phyloP scores from a whole-genome alignment of 2,797 vertebrate species.

The Melanotaenia boesemani region DNA sequence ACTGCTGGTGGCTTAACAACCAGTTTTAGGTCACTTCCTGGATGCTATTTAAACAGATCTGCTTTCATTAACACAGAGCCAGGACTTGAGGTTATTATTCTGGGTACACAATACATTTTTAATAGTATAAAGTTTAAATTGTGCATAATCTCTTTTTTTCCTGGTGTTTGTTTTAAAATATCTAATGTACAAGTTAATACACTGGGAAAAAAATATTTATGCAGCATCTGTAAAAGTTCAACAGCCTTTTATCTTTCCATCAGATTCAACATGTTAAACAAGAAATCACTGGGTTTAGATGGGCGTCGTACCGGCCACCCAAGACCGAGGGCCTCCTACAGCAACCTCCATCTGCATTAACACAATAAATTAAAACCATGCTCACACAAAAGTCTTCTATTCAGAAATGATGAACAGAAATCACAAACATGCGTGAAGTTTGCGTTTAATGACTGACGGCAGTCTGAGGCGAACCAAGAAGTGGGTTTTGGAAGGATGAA shows the following conservation, averaged over 20 bases:
- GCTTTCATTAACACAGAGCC: too few relatives aligned
- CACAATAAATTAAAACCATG: background rate
- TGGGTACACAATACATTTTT: background rate
- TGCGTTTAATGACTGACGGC: background rate
- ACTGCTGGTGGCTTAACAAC: constrained; percentile 1
- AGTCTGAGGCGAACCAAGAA: background rate
- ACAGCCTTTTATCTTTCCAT: background rate
- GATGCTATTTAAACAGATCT: too few relatives aligned
- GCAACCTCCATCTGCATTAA: background rate
- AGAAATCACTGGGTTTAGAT: background rate
- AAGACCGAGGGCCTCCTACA: background rate
- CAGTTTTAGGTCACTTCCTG: background rate
- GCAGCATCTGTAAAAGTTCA: background rate
- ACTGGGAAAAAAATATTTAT: too few relatives aligned
- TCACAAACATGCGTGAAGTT: constrained; percentile 2
- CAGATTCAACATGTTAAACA: background rate
- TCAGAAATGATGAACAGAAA: background rate
- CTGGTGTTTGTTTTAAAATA: background rate
- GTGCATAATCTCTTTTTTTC: background rate
- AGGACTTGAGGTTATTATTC: background rate
- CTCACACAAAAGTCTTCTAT: constrained; percentile 1
- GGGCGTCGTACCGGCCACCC: background rate
- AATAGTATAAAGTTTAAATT: background rate
- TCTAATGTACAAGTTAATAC: background rate
- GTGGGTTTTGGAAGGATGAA: constrained; percentile 22